Evolutionary conservation across 1,140 invertebrate species (phyloP).

Genomic region (Vollenhovia emeryi): DNA sequence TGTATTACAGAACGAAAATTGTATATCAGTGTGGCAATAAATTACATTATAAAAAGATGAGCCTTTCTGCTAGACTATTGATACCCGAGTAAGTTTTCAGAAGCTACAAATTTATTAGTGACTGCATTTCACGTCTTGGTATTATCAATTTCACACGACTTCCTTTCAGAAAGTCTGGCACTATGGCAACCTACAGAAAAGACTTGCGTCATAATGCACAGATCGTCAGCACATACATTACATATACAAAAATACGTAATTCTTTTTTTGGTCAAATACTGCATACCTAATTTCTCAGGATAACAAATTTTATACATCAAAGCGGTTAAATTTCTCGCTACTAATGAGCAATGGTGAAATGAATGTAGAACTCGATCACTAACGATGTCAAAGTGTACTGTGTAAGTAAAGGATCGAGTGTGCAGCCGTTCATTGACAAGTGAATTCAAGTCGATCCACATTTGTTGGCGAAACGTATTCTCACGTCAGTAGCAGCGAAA

Average conservation of each 20-base stretch:
- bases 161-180: conserved; percentile 32
- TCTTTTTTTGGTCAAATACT: conserved; percentile 23
- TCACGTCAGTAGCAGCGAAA: conserved; percentile 11
- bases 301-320: conserved; percentile 39
- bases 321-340: conserved; percentile 20
- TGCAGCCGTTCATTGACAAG: background rate
- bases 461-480: background rate
- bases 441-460: background rate
- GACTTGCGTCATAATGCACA: conserved; percentile 12
- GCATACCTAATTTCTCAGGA: background rate
- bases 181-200: conserved; percentile 29
- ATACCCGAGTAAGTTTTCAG: conserved; percentile 18
- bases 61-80: background rate
- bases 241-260: conserved; percentile 52
- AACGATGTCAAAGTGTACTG: background rate
- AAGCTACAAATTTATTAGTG: conserved; percentile 26
- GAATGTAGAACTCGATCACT: conserved; percentile 8
- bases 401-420: background rate
- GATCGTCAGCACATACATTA: conserved; percentile 33
- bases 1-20: conserved; percentile 7
- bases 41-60: conserved; percentile 25
- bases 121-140: conserved; percentile 5
- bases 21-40: conserved; percentile 18
- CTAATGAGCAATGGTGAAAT: background rate
- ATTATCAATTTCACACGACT: conserved; percentile 17